Evolutionary conservation across 1,140 invertebrate species (phyloP).

Genomic region (Aleiodes sp.): DNA sequence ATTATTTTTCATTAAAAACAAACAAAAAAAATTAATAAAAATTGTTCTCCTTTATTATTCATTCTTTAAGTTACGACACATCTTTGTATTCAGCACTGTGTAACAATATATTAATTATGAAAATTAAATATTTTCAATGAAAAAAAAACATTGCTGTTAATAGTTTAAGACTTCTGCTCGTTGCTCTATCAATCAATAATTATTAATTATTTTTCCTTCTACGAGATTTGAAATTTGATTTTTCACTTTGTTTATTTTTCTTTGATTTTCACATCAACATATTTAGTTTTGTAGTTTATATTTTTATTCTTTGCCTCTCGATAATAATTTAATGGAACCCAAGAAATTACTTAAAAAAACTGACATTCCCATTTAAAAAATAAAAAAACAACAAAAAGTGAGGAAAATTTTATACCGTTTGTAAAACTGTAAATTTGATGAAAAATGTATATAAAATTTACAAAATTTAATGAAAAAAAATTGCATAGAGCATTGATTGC

Average conservation of each 20-base stretch:
- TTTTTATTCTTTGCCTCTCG: background rate
- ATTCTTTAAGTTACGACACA: conserved; percentile 2
- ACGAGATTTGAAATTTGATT: background rate
- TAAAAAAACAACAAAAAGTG: conserved; percentile 6
- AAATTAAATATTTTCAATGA: background rate
- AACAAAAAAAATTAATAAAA: too few relatives aligned
- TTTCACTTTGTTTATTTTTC: background rate
- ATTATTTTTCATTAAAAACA: background rate
- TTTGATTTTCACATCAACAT: background rate
- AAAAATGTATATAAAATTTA: conserved; percentile 2
- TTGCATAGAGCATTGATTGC: conserved; percentile 10
- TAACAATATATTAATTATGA: background rate
- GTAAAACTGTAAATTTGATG: conserved; percentile 11
- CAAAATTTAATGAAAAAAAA: background rate
- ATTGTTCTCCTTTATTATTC: conserved; percentile 14
- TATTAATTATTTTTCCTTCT: conserved; percentile 16
- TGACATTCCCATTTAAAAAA: conserved; percentile 28
- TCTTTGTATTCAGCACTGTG: conserved; percentile 13
- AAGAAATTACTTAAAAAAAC: conserved; percentile 9
- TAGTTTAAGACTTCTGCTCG: background rate
- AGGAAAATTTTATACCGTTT: conserved; percentile 14
- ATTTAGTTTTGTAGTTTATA: background rate
- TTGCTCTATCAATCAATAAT: background rate
- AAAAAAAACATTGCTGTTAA: background rate
- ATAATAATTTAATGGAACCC: background rate